Conservation (phyloP, 2,797 vertebrate genomes). For the Pipistrellus kuhlii region DNA sequence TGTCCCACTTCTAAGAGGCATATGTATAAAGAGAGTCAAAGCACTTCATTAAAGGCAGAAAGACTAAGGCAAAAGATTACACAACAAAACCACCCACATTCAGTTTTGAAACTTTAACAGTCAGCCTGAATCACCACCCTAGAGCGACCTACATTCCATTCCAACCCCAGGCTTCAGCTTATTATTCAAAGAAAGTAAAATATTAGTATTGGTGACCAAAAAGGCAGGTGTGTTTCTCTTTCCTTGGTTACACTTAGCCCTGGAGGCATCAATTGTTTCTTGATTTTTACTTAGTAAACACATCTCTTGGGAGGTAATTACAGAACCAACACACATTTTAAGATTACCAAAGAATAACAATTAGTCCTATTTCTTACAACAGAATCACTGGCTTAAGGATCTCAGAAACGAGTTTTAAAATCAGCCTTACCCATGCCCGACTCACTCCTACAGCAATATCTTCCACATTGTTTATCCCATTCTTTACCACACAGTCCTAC, state of each 20-base stretch:
- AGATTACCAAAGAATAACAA: conserved; percentile 53
- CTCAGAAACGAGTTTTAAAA: conserved; percentile 35
- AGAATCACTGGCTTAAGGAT: conserved; percentile 30
- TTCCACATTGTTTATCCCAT: background rate
- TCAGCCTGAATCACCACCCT: conserved; percentile 79
- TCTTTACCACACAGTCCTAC: background rate
- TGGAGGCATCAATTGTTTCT: conserved; percentile 77
- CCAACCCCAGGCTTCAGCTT: conserved; percentile 44
- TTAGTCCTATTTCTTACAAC: conserved; percentile 29
- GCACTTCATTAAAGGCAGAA: conserved; percentile 66
- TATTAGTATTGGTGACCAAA: conserved; percentile 75
- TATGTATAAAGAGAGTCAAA: conserved; percentile 56
- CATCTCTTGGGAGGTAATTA: conserved; percentile 74
- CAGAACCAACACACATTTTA: conserved; percentile 59
- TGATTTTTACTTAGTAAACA: conserved; percentile 69
- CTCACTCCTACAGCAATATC: background rate
- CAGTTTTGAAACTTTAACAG: conserved; percentile 75
- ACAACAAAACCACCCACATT: conserved; percentile 79
- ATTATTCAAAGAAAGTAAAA: conserved; percentile 74
- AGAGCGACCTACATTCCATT: conserved; percentile 45
- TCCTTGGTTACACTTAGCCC: conserved; percentile 65
- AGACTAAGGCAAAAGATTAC: conserved; percentile 62
- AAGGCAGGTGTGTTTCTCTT: conserved; percentile 48
- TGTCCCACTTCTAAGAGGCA: conserved; percentile 61
- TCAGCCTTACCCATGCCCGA: background rate